These are phyloP conservation scores for Meloidogyne exigua DNA, from an alignment of 1,140 invertebrate species.

Conservation along the genomic window DNA sequence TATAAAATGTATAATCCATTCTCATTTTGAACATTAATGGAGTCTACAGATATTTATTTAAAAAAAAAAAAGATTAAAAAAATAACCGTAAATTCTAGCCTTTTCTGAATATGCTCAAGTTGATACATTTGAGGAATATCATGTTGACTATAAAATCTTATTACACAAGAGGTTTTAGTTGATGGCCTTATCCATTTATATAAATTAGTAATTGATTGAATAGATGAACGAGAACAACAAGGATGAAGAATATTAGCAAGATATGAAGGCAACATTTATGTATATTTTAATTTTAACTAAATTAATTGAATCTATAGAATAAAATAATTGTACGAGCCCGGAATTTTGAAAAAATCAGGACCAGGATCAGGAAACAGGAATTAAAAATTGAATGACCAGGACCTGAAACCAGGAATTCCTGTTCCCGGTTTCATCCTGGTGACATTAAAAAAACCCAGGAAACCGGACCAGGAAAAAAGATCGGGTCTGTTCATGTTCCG, in stretches of 20 bases:
- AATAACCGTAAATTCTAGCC: conserved; percentile 36
- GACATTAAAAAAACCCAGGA: no score
- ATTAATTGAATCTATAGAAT: no score
- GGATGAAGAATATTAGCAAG: neutral
- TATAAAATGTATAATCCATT: conserved; percentile 45
- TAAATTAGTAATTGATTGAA: neutral
- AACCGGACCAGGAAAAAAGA: no score
- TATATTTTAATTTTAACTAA: no score
- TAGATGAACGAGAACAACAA: conserved; percentile 2
- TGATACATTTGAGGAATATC: conserved; percentile 43
- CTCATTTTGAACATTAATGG: conserved; percentile 41
- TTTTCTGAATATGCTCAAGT: conserved; percentile 43
- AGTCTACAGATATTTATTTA: conserved; percentile 20
- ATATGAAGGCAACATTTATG: neutral
- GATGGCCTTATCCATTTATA: neutral
- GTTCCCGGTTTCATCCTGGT: no score
- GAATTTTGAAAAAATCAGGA: no score
- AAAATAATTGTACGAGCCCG: no score
- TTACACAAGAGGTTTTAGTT: no score
- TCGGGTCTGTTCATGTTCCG: no score
- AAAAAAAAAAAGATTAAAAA: neutral
- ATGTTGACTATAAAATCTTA: neutral
- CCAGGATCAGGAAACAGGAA: no score
- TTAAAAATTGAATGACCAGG: no score
- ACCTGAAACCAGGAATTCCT: no score